phyloP scores from a whole-genome alignment of 2,797 vertebrate genomes.

The Myoxocephalus aenaeus region DNA sequence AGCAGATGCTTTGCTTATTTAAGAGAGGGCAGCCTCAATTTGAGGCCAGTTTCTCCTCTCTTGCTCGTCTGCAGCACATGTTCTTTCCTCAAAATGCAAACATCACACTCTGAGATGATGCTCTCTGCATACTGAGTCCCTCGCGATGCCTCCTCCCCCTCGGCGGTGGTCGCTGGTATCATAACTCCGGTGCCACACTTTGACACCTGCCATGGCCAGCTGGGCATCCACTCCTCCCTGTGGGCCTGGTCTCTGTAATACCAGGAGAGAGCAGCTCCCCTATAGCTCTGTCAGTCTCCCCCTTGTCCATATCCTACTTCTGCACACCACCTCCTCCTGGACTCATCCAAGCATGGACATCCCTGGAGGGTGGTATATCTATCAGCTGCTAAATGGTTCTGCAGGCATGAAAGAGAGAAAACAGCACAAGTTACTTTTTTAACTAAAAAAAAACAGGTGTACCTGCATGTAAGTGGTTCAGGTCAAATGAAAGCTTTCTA shows the following conservation, averaged over 20 bases:
- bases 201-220: constrained; percentile 52
- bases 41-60: constrained; percentile 2
- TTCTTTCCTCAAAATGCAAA: constrained; percentile 41
- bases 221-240: constrained; percentile 32
- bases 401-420: constrained; percentile 11
- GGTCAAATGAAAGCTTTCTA: not conserved
- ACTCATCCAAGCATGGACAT: constrained; percentile 44
- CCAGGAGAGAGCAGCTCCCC: constrained; percentile 35
- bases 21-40: not conserved
- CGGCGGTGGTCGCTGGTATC: constrained; percentile 29
- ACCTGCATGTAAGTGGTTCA: not conserved
- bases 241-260: constrained; percentile 18
- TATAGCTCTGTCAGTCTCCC: constrained; percentile 37
- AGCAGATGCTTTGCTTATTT: constrained; percentile 19
- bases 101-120: constrained; percentile 16
- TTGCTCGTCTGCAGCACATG: not conserved
- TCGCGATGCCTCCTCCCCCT: constrained; percentile 3
- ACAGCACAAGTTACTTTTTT: not conserved
- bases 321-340: constrained; percentile 43
- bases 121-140: constrained; percentile 37
- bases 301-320: constrained; percentile 46
- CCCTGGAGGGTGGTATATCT: constrained; percentile 27
- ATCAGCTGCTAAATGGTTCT: constrained; percentile 39
- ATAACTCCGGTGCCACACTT: constrained; percentile 27
- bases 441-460: not conserved